Percentiles rank a stretch among this genome's conserved stretches.
These are phyloP conservation scores for Heliopora coerulea DNA, from an alignment of 92 coral and sea anemone genomes.

Conservation along the genomic window DNA sequence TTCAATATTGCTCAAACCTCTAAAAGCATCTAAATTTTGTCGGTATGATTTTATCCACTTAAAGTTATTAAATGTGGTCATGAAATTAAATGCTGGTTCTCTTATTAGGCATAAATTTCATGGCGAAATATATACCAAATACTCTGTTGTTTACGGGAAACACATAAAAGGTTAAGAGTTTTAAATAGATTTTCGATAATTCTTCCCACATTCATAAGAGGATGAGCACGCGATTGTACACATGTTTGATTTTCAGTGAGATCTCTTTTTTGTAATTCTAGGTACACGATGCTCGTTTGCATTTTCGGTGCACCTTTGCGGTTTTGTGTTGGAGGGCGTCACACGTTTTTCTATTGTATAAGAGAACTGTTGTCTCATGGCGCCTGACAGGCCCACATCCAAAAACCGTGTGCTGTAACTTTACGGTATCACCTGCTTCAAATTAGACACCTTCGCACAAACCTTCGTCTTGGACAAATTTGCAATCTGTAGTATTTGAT, in stretches of 20 bases:
- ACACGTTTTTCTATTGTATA: slow-evolving; percentile 27
- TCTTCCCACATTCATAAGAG: background rate
- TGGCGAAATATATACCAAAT: background rate
- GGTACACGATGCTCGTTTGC: slow-evolving; percentile 1
- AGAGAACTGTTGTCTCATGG: background rate
- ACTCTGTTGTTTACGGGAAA: background rate
- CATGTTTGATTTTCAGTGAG: background rate
- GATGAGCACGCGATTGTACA: background rate
- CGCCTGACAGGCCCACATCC: background rate
- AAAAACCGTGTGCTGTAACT: background rate
- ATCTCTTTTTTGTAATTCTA: background rate
- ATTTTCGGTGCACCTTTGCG: slow-evolving; percentile 14
- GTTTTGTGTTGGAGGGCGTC: slow-evolving; percentile 12
- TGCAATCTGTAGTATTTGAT: background rate
- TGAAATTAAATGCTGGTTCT: background rate
- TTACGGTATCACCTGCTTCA: background rate
- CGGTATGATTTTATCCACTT: background rate
- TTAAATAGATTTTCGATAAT: background rate
- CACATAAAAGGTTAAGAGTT: background rate
- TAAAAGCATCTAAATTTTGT: background rate
- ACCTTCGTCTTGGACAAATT: background rate
- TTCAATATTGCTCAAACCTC: background rate
- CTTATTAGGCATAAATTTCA: background rate
- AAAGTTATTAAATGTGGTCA: background rate
- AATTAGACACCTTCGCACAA: background rate